A percentile compares a stretch with the other conserved stretches of the same genome.
Evolutionary conservation across 2,888 invertebrate species (phyloP).

Genomic region (Seira sanloemensis): DNA sequence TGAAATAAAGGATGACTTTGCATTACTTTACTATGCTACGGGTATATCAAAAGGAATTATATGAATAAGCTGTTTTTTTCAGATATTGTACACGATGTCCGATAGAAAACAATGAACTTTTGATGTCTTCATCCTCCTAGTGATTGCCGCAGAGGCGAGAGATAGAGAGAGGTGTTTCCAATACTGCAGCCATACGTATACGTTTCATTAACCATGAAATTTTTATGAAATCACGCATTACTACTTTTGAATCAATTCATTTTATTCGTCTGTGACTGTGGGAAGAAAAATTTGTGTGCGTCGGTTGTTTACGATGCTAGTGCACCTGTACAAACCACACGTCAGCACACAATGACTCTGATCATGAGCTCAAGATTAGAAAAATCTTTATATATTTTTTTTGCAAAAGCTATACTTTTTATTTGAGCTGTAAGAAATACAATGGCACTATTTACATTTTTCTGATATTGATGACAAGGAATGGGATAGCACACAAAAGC

Average conservation of each 20-base stretch:
- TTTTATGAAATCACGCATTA: neutral
- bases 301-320: neutral
- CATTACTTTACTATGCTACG: too few species aligned
- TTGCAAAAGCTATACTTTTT: too few species aligned
- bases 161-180: neutral
- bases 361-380: too few species aligned
- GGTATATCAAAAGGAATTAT: constrained; percentile 51
- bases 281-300: neutral
- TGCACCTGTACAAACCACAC: too few species aligned
- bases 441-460: neutral
- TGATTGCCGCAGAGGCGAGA: too few species aligned
- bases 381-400: too few species aligned
- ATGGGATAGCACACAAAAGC: neutral
- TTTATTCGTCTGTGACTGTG: neutral
- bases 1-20: too few species aligned
- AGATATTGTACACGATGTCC: constrained; percentile 10
- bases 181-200: neutral
- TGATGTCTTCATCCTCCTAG: neutral
- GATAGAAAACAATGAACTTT: neutral
- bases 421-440: too few species aligned
- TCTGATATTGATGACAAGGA: neutral
- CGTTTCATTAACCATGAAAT: neutral
- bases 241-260: neutral
- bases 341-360: too few species aligned
- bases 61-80: constrained; percentile 47